phyloP scores from a whole-genome alignment of 2,888 invertebrate genomes.

The Orthonychiurus folsomi region DNA sequence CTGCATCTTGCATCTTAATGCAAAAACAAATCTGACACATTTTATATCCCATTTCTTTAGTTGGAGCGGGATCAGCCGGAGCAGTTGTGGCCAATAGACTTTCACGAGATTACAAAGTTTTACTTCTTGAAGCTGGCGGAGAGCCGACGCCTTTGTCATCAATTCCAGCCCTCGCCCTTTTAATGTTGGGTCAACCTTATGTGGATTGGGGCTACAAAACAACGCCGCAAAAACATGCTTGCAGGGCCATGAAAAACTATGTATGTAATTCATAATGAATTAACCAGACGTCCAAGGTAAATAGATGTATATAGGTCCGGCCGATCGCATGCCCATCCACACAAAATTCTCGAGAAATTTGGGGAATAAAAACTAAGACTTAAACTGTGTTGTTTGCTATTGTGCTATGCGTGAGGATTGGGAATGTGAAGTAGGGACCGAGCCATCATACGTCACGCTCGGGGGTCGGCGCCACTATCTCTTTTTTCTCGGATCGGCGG shows the following conservation, averaged over 20 bases:
- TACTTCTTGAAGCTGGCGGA: slow-evolving; percentile 28
- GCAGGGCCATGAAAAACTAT: slow-evolving; percentile 6
- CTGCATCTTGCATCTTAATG: no score
- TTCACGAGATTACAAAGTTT: slow-evolving; percentile 12
- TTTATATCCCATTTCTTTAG: slow-evolving; percentile 8
- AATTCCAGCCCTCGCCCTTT: slow-evolving; percentile 28
- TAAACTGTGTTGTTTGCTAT: no score
- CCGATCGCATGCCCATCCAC: no score
- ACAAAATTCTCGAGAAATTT: no score
- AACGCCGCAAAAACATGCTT: slow-evolving; percentile 14
- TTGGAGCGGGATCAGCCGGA: slow-evolving; percentile 17
- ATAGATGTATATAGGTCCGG: no score
- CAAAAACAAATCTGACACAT: slow-evolving; percentile 4
- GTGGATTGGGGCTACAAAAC: slow-evolving; percentile 21
- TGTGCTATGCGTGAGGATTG: no score
- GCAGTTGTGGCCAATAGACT: slow-evolving; percentile 14
- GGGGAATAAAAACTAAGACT: no score
- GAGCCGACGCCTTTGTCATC: slow-evolving; percentile 28
- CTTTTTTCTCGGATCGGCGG: no score
- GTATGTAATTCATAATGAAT: background rate
- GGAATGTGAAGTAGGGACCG: no score
- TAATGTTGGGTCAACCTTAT: slow-evolving; percentile 27
- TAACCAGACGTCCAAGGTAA: background rate
- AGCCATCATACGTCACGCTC: no score
- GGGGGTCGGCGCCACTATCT: no score